Evolutionary conservation across 2,888 invertebrate species (phyloP).

Genomic region (Ashinkailepas kermadecensis): DNA sequence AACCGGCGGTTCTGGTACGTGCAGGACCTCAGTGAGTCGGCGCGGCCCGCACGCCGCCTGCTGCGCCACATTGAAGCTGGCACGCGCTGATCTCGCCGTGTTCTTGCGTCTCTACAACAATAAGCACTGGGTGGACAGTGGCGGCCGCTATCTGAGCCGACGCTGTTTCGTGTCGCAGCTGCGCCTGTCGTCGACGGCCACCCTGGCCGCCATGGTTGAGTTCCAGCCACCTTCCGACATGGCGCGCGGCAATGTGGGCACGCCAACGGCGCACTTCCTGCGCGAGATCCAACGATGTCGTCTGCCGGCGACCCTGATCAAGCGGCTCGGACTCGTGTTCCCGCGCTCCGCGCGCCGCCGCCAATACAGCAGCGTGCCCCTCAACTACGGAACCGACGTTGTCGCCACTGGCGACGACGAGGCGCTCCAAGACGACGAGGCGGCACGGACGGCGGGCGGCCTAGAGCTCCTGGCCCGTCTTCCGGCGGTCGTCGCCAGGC

Average conservation of each 20-base stretch:
- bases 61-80: background rate
- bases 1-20: too few species aligned
- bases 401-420: background rate
- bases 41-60: background rate
- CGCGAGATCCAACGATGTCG: constrained; percentile 43
- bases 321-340: constrained; percentile 41
- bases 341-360: constrained; percentile 37
- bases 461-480: background rate
- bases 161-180: background rate
- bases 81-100: constrained; percentile 29
- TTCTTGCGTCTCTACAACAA: background rate
- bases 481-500: background rate
- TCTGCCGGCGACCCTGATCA: constrained; percentile 43
- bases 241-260: constrained; percentile 50
- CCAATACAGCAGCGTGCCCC: constrained; percentile 45
- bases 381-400: constrained; percentile 38
- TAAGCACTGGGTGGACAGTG: constrained; percentile 19
- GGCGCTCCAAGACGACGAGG: background rate
- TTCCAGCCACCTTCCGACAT: constrained; percentile 37
- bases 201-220: background rate
- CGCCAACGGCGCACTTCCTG: constrained; percentile 45
- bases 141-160: constrained; percentile 3
- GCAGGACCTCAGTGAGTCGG: background rate
- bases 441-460: background rate
- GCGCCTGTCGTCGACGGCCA: background rate